Evolutionary conservation across 2,113 vertebrate species (phyloP), one percentile per base, ranked within the genome.

Genomic region (Eurystomus gularis): DNA sequence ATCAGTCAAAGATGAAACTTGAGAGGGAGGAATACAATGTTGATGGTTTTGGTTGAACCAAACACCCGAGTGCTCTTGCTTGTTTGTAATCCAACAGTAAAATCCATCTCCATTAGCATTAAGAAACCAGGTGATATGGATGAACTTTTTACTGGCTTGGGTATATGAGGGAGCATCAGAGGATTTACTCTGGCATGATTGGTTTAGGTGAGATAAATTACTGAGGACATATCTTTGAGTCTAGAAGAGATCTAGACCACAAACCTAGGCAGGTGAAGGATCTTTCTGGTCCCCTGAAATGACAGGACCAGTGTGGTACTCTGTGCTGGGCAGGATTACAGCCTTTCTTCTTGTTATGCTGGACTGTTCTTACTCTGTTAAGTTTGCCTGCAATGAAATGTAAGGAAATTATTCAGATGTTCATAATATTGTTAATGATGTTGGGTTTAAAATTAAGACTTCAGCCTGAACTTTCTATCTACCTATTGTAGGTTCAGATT

Each of bases 401-500:
- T 35, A 60, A 73, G 29, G 15, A 61, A 72, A 42, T 39, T 31
- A 61, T 25, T 80, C 20, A 39, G 11, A 3, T 69, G 9, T n/a
- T 42, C 77, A 25, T 71, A 24, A 17, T 39, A 61, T 33, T 65
- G 17, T 62, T 72, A 72, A 91, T 69, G 29, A 46, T 39, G n/a
- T 39, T 5, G 9, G 7, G 26, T 26, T 88, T 78, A 5, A 77
- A 77, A 75, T 69, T 10, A 82, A 62, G 64, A 4, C 25, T 51
- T 84, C 4, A 52, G 37, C 33, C 24, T 89, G 49, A 48, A 11
- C 49, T 92, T 91, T 64, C 18, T 48, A 37, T 93, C 48, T 90
- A 1, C 40, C 28, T 12, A 2, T 97, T 97, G 44, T 96, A 99
- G 99, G 99, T 99, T 97, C 99, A 99, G 97, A 99, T 99, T 97